These are phyloP conservation scores for Apocrypta bakeri DNA, from an alignment of 1,140 invertebrate genomes.

Conservation along the genomic window DNA sequence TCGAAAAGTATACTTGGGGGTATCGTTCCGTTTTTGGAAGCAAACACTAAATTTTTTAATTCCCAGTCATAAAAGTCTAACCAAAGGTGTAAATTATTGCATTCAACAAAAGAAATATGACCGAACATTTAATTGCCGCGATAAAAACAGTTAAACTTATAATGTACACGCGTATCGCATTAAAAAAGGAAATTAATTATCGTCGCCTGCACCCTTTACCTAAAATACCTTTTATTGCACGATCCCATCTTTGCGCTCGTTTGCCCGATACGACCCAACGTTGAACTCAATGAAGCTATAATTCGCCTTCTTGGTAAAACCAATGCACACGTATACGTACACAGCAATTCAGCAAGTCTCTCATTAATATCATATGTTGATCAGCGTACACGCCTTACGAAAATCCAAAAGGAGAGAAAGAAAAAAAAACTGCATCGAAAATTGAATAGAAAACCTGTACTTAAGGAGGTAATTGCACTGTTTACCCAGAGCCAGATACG, in stretches of 20 bases:
- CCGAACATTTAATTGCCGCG: not conserved
- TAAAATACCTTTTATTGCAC: not conserved
- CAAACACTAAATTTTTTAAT: not conserved
- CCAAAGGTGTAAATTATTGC: not conserved
- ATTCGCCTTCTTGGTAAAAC: constrained; percentile 5
- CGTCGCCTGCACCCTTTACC: not conserved
- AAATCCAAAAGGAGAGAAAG: not conserved
- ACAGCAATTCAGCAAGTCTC: not conserved
- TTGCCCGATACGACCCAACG: not conserved
- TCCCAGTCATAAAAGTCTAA: not conserved
- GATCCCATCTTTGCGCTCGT: not conserved
- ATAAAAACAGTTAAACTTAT: not conserved
- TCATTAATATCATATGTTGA: not conserved
- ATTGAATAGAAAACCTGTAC: constrained; percentile 26
- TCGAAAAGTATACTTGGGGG: not conserved
- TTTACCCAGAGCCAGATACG: not conserved
- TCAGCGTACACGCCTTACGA: not conserved
- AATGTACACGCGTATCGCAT: not conserved
- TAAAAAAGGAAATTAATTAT: not conserved
- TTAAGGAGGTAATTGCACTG: constrained; percentile 9
- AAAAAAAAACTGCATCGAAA: not conserved
- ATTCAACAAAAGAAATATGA: not conserved
- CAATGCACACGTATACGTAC: not conserved
- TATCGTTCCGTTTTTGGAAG: not conserved
- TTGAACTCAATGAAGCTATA: not conserved